These are phyloP conservation scores for Microcebus jonahi DNA, from an alignment of 2,113 vertebrate genomes.

Conservation along the genomic window DNA sequence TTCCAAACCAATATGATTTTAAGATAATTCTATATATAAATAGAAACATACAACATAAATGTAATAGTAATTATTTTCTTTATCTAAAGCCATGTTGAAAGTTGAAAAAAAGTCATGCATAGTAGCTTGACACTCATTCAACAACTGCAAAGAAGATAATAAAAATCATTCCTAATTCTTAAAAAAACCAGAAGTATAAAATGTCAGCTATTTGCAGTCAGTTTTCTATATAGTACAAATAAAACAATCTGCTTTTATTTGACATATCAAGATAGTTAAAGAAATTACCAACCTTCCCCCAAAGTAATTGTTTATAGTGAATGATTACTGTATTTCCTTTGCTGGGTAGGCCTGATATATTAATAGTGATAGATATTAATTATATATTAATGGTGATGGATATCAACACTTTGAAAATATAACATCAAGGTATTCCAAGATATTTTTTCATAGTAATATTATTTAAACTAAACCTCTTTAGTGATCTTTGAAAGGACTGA, in stretches of 20 bases:
- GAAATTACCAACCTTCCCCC: background rate
- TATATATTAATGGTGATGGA: background rate
- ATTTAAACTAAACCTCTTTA: background rate
- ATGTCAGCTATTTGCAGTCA: background rate
- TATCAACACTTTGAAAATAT: background rate
- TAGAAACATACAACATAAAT: background rate
- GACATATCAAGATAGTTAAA: background rate
- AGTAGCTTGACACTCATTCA: slow-evolving; percentile 5
- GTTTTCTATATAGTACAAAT: background rate
- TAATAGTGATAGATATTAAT: background rate
- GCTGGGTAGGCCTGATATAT: background rate
- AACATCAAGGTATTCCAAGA: slow-evolving; percentile 22
- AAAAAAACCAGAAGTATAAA: background rate
- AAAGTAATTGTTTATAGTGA: background rate
- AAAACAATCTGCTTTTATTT: slow-evolving; percentile 40
- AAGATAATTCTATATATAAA: background rate
- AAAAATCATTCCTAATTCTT: background rate
- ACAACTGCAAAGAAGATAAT: background rate
- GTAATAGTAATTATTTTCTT: background rate
- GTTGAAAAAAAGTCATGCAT: background rate
- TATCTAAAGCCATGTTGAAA: background rate
- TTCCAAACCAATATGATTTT: slow-evolving; percentile 12
- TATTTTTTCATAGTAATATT: slow-evolving; percentile 16
- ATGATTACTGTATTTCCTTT: background rate
- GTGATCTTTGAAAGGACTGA: slow-evolving; percentile 23